Evolutionary conservation across 1,140 invertebrate genomes (phyloP).

Genomic region (Bilobella aurantiaca): DNA sequence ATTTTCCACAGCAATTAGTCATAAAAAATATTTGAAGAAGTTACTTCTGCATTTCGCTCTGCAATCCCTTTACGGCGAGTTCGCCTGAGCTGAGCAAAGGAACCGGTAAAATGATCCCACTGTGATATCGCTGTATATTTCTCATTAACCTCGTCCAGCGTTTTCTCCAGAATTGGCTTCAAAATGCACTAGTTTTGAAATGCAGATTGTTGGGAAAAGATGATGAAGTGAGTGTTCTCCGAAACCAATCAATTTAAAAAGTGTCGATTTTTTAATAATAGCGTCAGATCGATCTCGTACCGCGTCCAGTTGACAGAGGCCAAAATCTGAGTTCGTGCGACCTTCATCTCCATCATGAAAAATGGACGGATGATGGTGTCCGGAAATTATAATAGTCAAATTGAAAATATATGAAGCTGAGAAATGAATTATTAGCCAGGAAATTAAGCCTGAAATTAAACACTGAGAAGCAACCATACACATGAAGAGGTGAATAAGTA

Average conservation of each 20-base stretch:
- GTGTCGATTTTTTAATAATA: constrained; percentile 36
- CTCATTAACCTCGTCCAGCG: constrained; percentile 18
- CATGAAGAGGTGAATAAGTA: constrained; percentile 11
- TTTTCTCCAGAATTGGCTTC: constrained; percentile 13
- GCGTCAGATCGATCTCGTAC: constrained; percentile 56
- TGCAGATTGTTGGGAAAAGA: constrained; percentile 26
- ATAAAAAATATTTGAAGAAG: too few relatives aligned
- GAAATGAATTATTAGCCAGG: constrained; percentile 31
- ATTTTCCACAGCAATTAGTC: too few relatives aligned
- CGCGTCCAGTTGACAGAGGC: constrained; percentile 45
- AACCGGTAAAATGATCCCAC: not conserved
- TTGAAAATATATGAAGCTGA: constrained; percentile 27
- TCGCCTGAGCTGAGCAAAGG: not conserved
- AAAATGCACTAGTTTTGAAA: constrained; percentile 21
- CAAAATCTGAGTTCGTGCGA: constrained; percentile 22
- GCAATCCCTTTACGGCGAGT: not conserved
- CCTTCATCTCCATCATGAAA: constrained; percentile 37
- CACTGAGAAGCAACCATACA: not conserved
- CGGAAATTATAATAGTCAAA: constrained; percentile 28
- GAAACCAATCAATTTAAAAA: constrained; percentile 59
- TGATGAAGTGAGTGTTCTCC: constrained; percentile 53
- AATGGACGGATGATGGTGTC: constrained; percentile 33
- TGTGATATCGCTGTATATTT: not conserved
- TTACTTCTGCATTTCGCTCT: not conserved
- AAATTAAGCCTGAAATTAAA: not conserved